A percentile compares a stretch with the other conserved stretches of the same genome.
Evolutionary conservation across 1,140 invertebrate genomes (phyloP).

Genomic region (Drosophila neocordata): DNA sequence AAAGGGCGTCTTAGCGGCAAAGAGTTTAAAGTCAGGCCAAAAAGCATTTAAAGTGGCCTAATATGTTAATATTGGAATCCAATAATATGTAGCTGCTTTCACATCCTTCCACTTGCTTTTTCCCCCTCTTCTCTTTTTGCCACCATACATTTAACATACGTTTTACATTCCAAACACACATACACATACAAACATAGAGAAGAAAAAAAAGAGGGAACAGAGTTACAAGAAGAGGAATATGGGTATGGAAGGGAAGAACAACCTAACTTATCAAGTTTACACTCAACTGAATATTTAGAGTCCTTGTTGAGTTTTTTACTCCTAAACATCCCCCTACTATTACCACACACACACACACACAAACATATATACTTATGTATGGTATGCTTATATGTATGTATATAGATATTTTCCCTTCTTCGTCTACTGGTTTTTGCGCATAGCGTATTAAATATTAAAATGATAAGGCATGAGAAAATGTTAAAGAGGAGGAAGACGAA

Average conservation of each 20-base stretch:
- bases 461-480: conserved; percentile 55
- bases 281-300: conserved; percentile 75
- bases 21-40: conserved; percentile 39
- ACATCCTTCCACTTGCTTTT: not conserved
- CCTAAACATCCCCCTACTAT: conserved; percentile 13
- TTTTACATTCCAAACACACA: conserved; percentile 47
- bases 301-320: conserved; percentile 36
- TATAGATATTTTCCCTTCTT: conserved; percentile 33
- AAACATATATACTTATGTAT: not conserved
- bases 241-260: not conserved
- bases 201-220: not conserved
- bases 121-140: not conserved
- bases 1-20: conserved; percentile 17
- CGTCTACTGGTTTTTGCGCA: conserved; percentile 38
- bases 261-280: conserved; percentile 75
- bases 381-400: not conserved
- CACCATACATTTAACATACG: conserved; percentile 34
- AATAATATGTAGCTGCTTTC: conserved; percentile 43
- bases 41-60: conserved; percentile 53
- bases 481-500: conserved; percentile 8
- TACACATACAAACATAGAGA: not conserved
- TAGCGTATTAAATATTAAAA: conserved; percentile 80
- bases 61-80: conserved; percentile 54
- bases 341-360: not conserved
- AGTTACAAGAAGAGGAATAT: too few species aligned